phyloP scores from a whole-genome alignment of 2,113 vertebrate genomes.

The Eulacestoma nigropectus region DNA sequence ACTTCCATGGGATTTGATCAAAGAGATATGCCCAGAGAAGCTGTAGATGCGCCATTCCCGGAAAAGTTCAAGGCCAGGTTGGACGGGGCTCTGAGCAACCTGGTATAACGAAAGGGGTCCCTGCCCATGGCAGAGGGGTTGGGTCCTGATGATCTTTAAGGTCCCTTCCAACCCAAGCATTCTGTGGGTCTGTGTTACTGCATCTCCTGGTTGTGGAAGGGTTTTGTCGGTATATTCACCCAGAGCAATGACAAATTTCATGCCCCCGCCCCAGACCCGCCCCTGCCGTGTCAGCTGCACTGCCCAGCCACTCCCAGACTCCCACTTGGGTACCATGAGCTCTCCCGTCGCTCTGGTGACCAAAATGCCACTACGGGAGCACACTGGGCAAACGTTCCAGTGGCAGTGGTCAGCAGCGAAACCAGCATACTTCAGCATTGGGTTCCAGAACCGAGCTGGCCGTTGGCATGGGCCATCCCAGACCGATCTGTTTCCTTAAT shows the following conservation, averaged over 20 bases:
- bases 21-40: neutral
- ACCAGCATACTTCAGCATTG: accelerated
- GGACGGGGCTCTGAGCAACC: too few relatives aligned
- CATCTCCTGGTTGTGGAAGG: neutral
- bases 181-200: neutral
- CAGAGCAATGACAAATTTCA: too few relatives aligned
- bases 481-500: neutral
- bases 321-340: accelerated
- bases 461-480: neutral
- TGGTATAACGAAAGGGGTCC: neutral
- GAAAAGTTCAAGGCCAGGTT: neutral
- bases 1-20: neutral
- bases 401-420: neutral
- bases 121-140: neutral
- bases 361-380: accelerated
- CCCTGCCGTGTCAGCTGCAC: accelerated
- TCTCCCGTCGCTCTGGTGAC: accelerated
- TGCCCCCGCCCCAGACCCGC: neutral
- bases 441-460: neutral
- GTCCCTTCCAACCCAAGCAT: too few relatives aligned
- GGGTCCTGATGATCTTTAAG: too few relatives aligned
- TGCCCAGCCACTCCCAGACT: neutral
- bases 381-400: accelerated
- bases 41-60: neutral
- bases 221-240: neutral